Conservation (phyloP, 2,113 vertebrate genomes). For the Callaeas wilsoni region DNA sequence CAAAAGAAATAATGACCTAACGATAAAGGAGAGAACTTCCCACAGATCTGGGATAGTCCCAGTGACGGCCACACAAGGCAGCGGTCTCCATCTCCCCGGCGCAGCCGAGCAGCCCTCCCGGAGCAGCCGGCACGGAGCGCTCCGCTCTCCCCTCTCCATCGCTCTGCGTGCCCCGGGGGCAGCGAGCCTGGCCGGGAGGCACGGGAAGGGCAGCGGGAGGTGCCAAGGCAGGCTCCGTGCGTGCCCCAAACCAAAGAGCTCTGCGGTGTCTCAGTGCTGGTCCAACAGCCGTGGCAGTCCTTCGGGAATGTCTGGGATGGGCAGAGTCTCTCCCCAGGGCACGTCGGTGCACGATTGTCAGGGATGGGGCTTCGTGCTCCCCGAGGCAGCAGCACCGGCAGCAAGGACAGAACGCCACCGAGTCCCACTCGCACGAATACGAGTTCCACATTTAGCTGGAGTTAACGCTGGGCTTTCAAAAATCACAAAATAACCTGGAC, state of each 20-base stretch:
- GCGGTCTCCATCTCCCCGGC: neutral
- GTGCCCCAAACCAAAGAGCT: neutral
- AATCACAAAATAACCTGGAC: neutral
- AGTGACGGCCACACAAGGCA: neutral
- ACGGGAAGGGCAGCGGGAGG: neutral
- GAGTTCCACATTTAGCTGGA: neutral
- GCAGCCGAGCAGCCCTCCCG: neutral
- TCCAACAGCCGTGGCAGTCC: neutral
- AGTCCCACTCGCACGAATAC: accelerated
- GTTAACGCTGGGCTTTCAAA: neutral
- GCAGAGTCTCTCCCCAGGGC: neutral
- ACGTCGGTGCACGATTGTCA: accelerated
- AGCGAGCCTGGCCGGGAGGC: neutral
- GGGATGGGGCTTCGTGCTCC: neutral
- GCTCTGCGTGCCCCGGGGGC: neutral
- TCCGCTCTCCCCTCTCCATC: neutral
- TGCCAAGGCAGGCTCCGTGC: neutral
- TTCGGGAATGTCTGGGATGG: neutral
- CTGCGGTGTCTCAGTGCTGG: neutral
- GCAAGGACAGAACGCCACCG: neutral
- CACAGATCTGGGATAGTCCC: neutral
- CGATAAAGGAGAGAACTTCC: neutral
- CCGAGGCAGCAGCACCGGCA: neutral
- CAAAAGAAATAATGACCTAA: neutral
- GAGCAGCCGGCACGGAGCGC: neutral